Base-by-base conservation (phyloP, 2,797 vertebrate genomes). In the Anguilla marmorata region DNA sequence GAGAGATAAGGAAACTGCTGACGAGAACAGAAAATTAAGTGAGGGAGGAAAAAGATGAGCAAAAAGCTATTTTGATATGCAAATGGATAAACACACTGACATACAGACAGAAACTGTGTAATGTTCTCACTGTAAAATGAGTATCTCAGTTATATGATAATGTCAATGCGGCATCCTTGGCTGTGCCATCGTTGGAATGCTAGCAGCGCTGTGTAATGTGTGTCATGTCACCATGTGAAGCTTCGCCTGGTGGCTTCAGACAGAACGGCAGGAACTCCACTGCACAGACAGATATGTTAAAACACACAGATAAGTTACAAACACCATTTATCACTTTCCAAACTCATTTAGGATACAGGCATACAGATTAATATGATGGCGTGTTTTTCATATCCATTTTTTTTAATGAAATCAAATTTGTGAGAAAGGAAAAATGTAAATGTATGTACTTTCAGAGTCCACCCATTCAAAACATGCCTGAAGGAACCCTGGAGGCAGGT, bases 371-470 rank as follows among this genome's bases (percentile, higher is more conserved):
- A 82, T 82, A 82, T 11, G 50, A 48, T 82, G 16, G 8, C 21
- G 45, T n/a, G 5, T 82, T 80, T 80, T 82, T 50, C 11, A 79
- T n/a, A 50, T 82, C 7, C 45, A 48, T 33, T 82, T 82, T 74
- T 30, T 74, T 50, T 19, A 1, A 48, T 24, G 16, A 41, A 76
- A 37, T 6, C 2, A 76, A 19, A 76, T 48, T 45, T 79, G 74
- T 79, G 74, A 79, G 37, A 79, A 79, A 79, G 7, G 30, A 79
- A 74, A 74, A 74, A 74, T 74, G 69, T 30, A 33, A 74, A 74
- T 30, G 11, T 33, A 30, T 66, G n/a, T 74, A 37, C 69, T 74
- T 12, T 33, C 7, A 74, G 33, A 74, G 27, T 74, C 72, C 72
- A 37, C 72, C 72, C 11, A 33, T 74, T 74, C 11, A 37, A 74